These are phyloP conservation scores for Urophycis tenuis DNA, from an alignment of 2,797 vertebrate genomes.

Conservation along the genomic window DNA sequence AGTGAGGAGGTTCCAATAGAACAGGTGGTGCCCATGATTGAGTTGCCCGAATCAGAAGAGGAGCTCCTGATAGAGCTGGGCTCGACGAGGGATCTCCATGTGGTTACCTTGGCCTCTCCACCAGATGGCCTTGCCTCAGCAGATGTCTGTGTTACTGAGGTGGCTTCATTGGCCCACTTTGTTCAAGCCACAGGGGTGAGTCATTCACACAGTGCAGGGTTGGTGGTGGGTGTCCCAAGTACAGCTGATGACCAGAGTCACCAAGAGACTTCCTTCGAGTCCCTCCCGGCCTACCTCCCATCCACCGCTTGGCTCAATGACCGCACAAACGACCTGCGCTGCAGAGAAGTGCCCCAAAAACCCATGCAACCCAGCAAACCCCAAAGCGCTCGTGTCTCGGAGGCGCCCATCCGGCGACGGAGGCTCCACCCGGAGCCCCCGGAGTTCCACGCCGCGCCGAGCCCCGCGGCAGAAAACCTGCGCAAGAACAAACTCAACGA, in stretches of 20 bases:
- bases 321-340: constrained; percentile 52
- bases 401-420: constrained; percentile 31
- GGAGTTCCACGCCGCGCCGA: constrained; percentile 16
- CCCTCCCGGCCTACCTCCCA: constrained; percentile 63
- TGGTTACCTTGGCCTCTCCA: constrained; percentile 1
- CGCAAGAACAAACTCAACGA: constrained; percentile 47
- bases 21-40: constrained; percentile 11
- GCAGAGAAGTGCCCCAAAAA: constrained; percentile 42
- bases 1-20: constrained; percentile 15
- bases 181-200: constrained; percentile 1
- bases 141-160: not conserved
- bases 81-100: not conserved
- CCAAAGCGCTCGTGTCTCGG: constrained; percentile 6
- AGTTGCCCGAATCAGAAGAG: constrained; percentile 15
- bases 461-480: constrained; percentile 33
- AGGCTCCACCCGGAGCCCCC: constrained; percentile 41
- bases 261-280: constrained; percentile 61
- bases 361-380: constrained; percentile 43
- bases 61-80: constrained; percentile 19
- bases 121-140: constrained; percentile 2
- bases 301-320: constrained; percentile 65
- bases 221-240: constrained; percentile 12
- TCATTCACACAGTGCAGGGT: not conserved
- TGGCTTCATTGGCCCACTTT: not conserved
- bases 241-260: constrained; percentile 30